phyloP scores from a whole-genome alignment of 2,888 invertebrate genomes.

The Phengaris arion region DNA sequence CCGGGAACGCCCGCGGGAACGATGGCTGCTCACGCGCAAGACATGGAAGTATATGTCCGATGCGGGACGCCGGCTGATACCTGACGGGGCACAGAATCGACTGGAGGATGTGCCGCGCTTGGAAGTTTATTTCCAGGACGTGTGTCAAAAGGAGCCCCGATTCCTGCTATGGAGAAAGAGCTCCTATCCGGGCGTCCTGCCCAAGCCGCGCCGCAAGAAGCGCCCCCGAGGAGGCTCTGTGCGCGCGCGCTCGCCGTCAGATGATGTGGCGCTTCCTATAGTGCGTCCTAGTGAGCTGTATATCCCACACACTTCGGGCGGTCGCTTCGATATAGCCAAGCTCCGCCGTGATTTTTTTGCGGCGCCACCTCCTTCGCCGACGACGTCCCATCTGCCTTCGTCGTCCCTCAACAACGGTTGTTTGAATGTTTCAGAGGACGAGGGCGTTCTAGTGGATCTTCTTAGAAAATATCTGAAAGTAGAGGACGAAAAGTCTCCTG shows the following conservation, averaged over 20 bases:
- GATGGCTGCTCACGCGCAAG: slow-evolving; percentile 92
- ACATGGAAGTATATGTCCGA: slow-evolving; percentile 97
- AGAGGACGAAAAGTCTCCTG: slow-evolving; percentile 74
- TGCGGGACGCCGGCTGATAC: slow-evolving; percentile 90
- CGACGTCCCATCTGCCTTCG: slow-evolving; percentile 50
- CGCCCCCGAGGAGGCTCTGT: slow-evolving; percentile 84
- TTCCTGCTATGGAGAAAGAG: slow-evolving; percentile 91
- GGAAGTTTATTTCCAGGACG: slow-evolving; percentile 90
- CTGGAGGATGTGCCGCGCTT: slow-evolving; percentile 88
- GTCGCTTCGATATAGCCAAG: slow-evolving; percentile 84
- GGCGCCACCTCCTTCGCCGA: slow-evolving; percentile 57
- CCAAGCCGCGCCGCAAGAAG: slow-evolving; percentile 78
- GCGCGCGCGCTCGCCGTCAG: slow-evolving; percentile 82
- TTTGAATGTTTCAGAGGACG: slow-evolving; percentile 67
- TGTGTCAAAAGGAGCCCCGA: slow-evolving; percentile 87
- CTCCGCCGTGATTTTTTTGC: slow-evolving; percentile 84
- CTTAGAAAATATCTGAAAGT: slow-evolving; percentile 83
- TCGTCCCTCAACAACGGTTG: slow-evolving; percentile 55
- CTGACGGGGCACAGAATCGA: slow-evolving; percentile 87
- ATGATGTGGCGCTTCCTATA: slow-evolving; percentile 76
- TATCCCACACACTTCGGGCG: slow-evolving; percentile 77
- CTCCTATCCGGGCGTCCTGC: slow-evolving; percentile 87
- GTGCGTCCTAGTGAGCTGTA: slow-evolving; percentile 71
- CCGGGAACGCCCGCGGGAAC: slow-evolving; percentile 83
- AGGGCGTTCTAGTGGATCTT: slow-evolving; percentile 81